Evolutionary conservation across 92 coral and sea anemone genomes (phyloP), one percentile per base, ranked within the genome.

Genomic region (Actinernus sp.): DNA sequence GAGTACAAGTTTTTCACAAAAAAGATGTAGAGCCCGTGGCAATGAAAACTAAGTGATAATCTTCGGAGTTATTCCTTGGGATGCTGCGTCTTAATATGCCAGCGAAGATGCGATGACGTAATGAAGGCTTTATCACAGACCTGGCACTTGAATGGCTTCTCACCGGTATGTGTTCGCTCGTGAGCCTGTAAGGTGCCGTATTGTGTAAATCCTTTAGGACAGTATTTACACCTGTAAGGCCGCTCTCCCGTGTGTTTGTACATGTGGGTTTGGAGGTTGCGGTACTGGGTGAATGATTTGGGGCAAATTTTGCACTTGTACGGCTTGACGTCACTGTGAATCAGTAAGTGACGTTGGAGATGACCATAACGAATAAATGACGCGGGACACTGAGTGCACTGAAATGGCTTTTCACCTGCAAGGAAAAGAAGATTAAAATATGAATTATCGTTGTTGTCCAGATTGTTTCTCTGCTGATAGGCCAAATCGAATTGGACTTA

Each of bases 221-320:
- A 93, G 83, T 82, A 93, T 60, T 69, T 84, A 51, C 98, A 93
- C 49, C 87, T 54, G 79, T 86, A 90, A 1, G 98, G 98, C 32
- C 98, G 82, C 69, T 93, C 98, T 4, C 98, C 98, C 0, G 94
- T 93, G 75, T 93, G 98, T 49, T 90, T 93, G 89, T 93, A 93
- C 89, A 92, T 93, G 63, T 93, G 98, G 1, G 98, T 93, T 58
- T 93, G 98, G 25, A 93, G 94, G 31, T 93, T 90, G 46, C 97
- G 92, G 68, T 90, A 90, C 68, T 90, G 98, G 2, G 98, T 93
- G 80, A 93, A 93, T 36, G 98, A 90, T 75, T 90, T 93, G 17
- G 97, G 91, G 29, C 98, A 93, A 26, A 93, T 72, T 61, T 93
- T 90, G 59, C 98, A 93, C 45, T 90, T 92, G 84, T 93, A 93